phyloP scores from a whole-genome alignment of 2,888 invertebrate genomes.

The Sinohyriopsis cumingii region DNA sequence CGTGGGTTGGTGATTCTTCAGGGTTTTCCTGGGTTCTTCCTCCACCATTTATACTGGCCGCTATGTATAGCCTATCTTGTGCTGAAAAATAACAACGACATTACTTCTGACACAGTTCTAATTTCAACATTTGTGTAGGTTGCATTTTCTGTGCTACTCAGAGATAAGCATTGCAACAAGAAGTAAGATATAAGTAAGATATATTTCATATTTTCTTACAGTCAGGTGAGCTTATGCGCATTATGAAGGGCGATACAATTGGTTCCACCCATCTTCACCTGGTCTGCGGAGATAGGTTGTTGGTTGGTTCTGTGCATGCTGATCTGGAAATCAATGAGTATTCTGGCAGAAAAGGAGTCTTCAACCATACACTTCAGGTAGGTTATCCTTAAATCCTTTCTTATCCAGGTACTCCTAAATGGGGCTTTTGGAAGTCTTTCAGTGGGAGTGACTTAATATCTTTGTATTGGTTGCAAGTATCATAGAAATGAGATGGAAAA shows the following conservation, averaged over 20 bases:
- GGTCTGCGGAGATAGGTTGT: slow-evolving; percentile 67
- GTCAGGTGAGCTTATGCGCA: slow-evolving; percentile 70
- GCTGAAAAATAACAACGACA: no score
- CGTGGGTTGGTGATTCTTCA: no score
- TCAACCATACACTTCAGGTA: slow-evolving; percentile 69
- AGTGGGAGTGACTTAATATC: not conserved
- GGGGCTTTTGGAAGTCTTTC: not conserved
- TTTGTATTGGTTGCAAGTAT: no score
- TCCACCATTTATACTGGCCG: no score
- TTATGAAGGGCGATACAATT: slow-evolving; percentile 69
- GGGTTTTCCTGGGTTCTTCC: no score
- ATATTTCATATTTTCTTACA: slow-evolving; percentile 30
- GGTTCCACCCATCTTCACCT: slow-evolving; percentile 71
- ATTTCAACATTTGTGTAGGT: no score
- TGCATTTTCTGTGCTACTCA: no score
- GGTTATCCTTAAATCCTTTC: slow-evolving; percentile 1
- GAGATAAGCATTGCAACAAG: no score
- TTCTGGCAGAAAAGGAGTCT: slow-evolving; percentile 63
- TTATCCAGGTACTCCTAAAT: not conserved
- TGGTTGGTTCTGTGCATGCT: slow-evolving; percentile 70
- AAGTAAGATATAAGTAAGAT: no score
- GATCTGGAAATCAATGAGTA: slow-evolving; percentile 66
- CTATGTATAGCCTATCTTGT: no score
- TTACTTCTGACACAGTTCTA: no score
- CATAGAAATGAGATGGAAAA: no score